phyloP scores from a whole-genome alignment of 2,113 vertebrate genomes.

The Vidua macroura region DNA sequence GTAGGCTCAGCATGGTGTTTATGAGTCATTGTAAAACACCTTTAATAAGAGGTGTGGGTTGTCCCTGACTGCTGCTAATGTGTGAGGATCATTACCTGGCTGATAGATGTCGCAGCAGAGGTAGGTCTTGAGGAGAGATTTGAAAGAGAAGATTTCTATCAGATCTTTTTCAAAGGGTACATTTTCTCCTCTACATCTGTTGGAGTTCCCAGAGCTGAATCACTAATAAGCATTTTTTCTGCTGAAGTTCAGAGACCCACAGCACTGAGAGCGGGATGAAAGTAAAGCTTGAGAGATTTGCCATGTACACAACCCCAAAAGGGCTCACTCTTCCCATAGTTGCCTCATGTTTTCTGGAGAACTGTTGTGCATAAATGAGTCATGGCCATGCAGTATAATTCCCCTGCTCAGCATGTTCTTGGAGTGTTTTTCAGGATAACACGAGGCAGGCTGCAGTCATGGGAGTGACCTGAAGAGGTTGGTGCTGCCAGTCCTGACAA shows the following conservation, averaged over 20 bases:
- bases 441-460: neutral
- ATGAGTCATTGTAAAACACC: neutral
- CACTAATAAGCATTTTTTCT: conserved; percentile 8
- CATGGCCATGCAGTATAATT: neutral
- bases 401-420: neutral
- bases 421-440: neutral
- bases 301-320: neutral
- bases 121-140: neutral
- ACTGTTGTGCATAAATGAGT: neutral
- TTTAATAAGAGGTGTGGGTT: neutral
- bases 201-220: neutral
- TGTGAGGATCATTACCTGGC: neutral
- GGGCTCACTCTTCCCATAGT: neutral
- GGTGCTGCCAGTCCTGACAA: neutral
- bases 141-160: conserved; percentile 22
- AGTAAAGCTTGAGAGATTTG: neutral
- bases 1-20: neutral
- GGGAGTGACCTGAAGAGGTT: neutral
- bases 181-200: conserved; percentile 19
- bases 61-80: neutral
- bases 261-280: neutral
- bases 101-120: neutral
- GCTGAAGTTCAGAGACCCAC: neutral
- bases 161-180: conserved; percentile 39
- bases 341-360: neutral